Percentiles rank a stretch among this genome's conserved stretches.
Conservation (phyloP, 2,113 vertebrate species). For the Chaenocephalus aceratus region DNA sequence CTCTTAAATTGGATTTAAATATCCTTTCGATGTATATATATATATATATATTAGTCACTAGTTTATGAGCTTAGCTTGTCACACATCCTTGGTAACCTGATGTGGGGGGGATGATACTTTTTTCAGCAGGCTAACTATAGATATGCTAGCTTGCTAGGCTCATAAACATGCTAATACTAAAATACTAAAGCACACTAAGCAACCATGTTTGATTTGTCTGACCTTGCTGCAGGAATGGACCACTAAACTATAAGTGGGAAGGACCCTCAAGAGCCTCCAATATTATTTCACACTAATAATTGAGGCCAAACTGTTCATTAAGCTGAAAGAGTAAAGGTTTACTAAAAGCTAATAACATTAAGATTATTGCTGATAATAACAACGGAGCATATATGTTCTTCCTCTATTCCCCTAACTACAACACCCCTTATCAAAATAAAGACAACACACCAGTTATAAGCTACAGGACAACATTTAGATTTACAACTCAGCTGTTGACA, state of each 20-base stretch:
- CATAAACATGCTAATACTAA: no score
- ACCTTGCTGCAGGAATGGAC: not conserved
- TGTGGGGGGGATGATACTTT: not conserved
- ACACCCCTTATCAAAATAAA: not conserved
- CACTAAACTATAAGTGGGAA: not conserved
- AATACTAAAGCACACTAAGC: not conserved
- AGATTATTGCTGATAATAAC: no score
- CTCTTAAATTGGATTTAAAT: not conserved
- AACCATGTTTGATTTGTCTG: not conserved
- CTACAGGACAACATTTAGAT: not conserved
- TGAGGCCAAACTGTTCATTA: not conserved
- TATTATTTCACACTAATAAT: not conserved
- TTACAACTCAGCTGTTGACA: not conserved
- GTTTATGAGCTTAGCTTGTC: not conserved
- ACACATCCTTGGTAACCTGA: not conserved
- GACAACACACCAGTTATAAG: no score
- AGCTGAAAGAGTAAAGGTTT: not conserved
- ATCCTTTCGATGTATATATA: not conserved
- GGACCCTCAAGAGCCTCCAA: not conserved
- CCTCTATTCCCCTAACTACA: no score
- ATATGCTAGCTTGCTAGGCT: not conserved
- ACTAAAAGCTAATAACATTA: not conserved
- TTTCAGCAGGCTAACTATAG: not conserved
- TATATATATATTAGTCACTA: not conserved
- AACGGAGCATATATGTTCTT: not conserved